Percentiles rank a stretch among this genome's conserved stretches.
Evolutionary conservation across 2,797 vertebrate genomes (phyloP).

Genomic region (Orientallactaga sibirica): DNA sequence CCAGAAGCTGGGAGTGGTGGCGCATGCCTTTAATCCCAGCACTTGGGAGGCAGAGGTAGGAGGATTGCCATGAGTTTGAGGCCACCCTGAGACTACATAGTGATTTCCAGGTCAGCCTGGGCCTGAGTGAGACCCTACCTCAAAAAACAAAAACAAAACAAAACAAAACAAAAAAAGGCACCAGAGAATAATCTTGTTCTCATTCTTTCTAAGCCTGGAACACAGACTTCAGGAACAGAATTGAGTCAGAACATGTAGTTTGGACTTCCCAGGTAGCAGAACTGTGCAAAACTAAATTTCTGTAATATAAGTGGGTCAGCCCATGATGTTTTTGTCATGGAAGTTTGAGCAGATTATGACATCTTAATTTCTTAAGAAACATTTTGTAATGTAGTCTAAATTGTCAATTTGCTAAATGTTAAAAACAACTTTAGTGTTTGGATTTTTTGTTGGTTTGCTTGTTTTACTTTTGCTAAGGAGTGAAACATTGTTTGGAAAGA

Average conservation of each 20-base stretch:
- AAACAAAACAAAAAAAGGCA: background rate
- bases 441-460: background rate
- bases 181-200: background rate
- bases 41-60: no score
- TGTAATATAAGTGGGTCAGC: background rate
- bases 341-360: background rate
- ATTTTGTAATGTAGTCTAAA: background rate
- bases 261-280: background rate
- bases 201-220: background rate
- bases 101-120: no score
- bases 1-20: background rate
- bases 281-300: background rate
- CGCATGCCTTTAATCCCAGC: no score
- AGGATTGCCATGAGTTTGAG: no score
- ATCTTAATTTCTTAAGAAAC: conserved; percentile 15
- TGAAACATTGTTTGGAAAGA: conserved; percentile 34
- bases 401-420: conserved; percentile 17
- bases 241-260: background rate
- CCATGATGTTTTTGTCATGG: background rate
- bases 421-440: background rate
- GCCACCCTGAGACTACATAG: no score
- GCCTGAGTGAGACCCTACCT: no score
- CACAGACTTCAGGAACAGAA: background rate
- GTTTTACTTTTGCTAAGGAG: background rate
- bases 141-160: background rate